Evolutionary conservation across 2,113 vertebrate genomes (phyloP), one percentile per base, ranked within the genome.

Genomic region (Mandrillus leucophaeus): DNA sequence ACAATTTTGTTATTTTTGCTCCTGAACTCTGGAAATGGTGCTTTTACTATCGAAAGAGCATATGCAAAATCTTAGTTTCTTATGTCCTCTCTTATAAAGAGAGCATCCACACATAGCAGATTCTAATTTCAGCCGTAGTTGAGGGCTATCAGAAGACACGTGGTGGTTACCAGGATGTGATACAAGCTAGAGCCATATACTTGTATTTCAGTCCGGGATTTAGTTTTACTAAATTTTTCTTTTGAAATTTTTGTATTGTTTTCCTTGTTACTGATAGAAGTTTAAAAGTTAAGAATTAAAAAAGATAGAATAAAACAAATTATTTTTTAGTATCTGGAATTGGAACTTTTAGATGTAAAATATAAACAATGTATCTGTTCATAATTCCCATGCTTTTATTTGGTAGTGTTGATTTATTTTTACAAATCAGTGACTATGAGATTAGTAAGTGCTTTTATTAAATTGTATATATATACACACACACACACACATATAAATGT

Each of bases 281-380:
- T 78, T 92, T 70, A 68, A 92, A 94, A 83, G 48, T 70, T 95
- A 81, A 64, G 70, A 89, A 52, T 90, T 90, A 32, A 82, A 92
- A 40, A 79, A 92, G 38, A 59, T 43, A 81, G 40, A 7, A 52
- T 83, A 68, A 75, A 97, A 93, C 80, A 59, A 55, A 87, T 59
- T 38, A 70, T 73, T 14, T 79, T 76, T 55, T 76, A 85, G 23
- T 80, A 48, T 57, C 85, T 94, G 27, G 32, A 87, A 80, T 66
- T 92, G 35, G 88, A 83, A 52, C 93, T 79, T 92, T 93, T 94
- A 93, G 20, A 5, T 95, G 3, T 96, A 85, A 80, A 97, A 83
- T 83, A 86, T 52, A 80, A 75, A 35, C 38, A 64, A 11, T 11
- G n/a, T 78, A 92, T 59, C 18, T 81, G 85, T 81, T 52, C 16